A percentile compares a stretch with the other conserved stretches of the same genome.
Conservation (phyloP, 2,888 invertebrate genomes). For the Heliconius ethilla region DNA sequence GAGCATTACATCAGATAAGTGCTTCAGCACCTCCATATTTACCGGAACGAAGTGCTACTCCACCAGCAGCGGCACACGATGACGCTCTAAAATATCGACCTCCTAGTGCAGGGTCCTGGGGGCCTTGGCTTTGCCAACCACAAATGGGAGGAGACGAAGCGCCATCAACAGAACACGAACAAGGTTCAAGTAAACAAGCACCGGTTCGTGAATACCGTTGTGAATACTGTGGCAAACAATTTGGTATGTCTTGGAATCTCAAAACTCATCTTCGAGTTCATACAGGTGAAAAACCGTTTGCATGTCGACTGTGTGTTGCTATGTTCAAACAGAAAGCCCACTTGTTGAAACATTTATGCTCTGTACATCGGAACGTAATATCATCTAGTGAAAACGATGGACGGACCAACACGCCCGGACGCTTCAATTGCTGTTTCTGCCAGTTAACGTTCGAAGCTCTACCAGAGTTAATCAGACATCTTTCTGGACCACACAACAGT, state of each 20-base stretch:
- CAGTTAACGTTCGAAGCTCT: slow-evolving; percentile 92
- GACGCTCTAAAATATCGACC: slow-evolving; percentile 84
- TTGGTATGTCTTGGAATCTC: slow-evolving; percentile 96
- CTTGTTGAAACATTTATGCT: slow-evolving; percentile 92
- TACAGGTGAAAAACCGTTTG: slow-evolving; percentile 94
- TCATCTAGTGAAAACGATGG: slow-evolving; percentile 90
- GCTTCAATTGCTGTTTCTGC: slow-evolving; percentile 94
- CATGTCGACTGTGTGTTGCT: slow-evolving; percentile 93
- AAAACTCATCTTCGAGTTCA: slow-evolving; percentile 94
- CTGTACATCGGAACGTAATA: slow-evolving; percentile 93
- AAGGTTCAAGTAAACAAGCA: slow-evolving; percentile 81
- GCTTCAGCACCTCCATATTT: slow-evolving; percentile 88
- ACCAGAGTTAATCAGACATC: slow-evolving; percentile 92
- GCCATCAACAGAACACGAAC: slow-evolving; percentile 77
- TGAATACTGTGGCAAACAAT: slow-evolving; percentile 94
- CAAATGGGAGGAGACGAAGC: slow-evolving; percentile 82
- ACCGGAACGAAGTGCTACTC: slow-evolving; percentile 84
- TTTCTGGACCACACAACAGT: slow-evolving; percentile 94
- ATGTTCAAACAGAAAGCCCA: slow-evolving; percentile 97
- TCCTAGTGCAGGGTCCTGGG: slow-evolving; percentile 87
- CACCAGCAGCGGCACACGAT: slow-evolving; percentile 82
- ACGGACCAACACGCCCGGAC: slow-evolving; percentile 82
- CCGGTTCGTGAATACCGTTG: slow-evolving; percentile 93
- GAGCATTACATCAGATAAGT: slow-evolving; percentile 84
- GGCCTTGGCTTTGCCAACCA: slow-evolving; percentile 85